Evolutionary conservation across 2,888 invertebrate genomes (phyloP).

Genomic region (Cephus rjabovi): DNA sequence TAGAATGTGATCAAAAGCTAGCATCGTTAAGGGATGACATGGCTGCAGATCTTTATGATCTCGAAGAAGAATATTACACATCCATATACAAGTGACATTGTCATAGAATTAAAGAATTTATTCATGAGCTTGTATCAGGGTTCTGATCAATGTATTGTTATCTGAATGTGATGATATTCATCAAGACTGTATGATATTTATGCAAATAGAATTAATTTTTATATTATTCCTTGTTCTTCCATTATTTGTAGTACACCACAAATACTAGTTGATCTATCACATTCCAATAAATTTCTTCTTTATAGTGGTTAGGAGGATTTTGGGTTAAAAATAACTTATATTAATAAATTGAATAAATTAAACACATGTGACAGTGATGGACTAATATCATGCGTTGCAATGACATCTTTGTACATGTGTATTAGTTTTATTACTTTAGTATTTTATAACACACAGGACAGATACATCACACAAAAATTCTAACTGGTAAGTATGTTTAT

Average conservation of each 20-base stretch:
- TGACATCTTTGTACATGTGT: background rate
- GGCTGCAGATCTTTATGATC: slow-evolving; percentile 91
- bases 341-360: background rate
- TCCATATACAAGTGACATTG: slow-evolving; percentile 79
- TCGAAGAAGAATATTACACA: slow-evolving; percentile 94
- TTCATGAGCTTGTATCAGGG: background rate
- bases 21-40: slow-evolving; percentile 94
- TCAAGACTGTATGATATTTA: slow-evolving; percentile 42
- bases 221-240: slow-evolving; percentile 23
- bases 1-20: slow-evolving; percentile 92
- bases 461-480: slow-evolving; percentile 60
- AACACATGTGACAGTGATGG: background rate
- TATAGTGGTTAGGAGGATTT: background rate
- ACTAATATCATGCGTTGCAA: background rate
- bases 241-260: background rate
- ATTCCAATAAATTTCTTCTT: background rate
- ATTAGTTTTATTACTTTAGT: slow-evolving; percentile 53
- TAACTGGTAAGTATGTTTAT: slow-evolving; percentile 55
- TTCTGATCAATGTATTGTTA: background rate
- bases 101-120: background rate
- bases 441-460: slow-evolving; percentile 55
- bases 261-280: background rate
- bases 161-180: slow-evolving; percentile 7
- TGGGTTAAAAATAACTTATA: slow-evolving; percentile 7
- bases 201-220: slow-evolving; percentile 48